Evolutionary conservation across 2,113 vertebrate species (phyloP).

Genomic region (Hepsetus odoe): DNA sequence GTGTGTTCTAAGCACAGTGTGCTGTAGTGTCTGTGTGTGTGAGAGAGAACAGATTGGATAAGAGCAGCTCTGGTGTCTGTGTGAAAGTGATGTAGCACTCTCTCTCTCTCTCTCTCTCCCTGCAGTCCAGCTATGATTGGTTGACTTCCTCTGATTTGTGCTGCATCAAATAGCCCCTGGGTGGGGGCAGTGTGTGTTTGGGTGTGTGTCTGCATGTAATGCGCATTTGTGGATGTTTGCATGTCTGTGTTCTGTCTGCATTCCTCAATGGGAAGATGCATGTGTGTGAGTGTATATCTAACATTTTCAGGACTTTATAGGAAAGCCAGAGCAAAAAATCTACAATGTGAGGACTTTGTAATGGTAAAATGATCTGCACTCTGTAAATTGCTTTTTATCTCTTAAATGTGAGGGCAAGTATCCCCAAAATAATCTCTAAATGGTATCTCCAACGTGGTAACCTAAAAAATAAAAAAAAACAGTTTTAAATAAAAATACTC

Average conservation of each 20-base stretch:
- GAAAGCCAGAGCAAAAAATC: too few relatives aligned
- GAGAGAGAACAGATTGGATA: slow-evolving; percentile 8
- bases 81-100: slow-evolving; percentile 40
- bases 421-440: too few relatives aligned
- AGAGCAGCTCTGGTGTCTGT: slow-evolving; percentile 30
- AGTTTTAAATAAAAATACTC: too few relatives aligned
- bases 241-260: slow-evolving; percentile 29
- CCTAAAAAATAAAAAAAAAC: too few relatives aligned
- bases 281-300: slow-evolving; percentile 10
- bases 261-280: background rate
- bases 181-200: slow-evolving; percentile 32
- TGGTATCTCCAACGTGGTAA: too few relatives aligned
- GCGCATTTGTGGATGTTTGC: slow-evolving; percentile 17
- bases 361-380: too few relatives aligned
- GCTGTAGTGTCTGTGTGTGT: slow-evolving; percentile 29
- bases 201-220: slow-evolving; percentile 10
- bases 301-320: too few relatives aligned
- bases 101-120: slow-evolving; percentile 28
- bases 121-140: slow-evolving; percentile 44
- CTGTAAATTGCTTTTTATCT: too few relatives aligned
- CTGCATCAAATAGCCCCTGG: slow-evolving; percentile 40
- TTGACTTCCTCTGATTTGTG: slow-evolving; percentile 16
- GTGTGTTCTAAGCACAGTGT: background rate
- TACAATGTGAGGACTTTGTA: too few relatives aligned
- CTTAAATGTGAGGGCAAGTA: too few relatives aligned